Evolutionary conservation across 23 tunicate species (phyloP), one percentile per base, ranked within the genome.

Genomic region (Phallusia fumigata): DNA sequence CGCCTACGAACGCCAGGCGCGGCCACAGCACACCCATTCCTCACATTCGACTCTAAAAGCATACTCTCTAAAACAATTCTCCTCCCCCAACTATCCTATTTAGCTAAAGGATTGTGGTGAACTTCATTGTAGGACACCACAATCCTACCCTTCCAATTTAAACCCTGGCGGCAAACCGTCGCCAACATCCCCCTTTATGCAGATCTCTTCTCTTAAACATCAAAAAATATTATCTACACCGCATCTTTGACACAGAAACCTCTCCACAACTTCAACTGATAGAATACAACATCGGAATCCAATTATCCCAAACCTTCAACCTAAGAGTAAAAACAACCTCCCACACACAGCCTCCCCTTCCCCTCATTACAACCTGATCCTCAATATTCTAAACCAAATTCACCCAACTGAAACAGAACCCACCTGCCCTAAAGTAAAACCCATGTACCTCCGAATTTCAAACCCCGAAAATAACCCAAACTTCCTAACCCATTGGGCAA

Each of bases 121-220:
- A 5, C 69, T 58, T 58, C 28, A 24, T 58, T 58, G 28, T 24
- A 58, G 69, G 69, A 22, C 69, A 58, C 69, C 69, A 58, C 28
- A 58, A 58, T 24, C 69, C 69, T 16, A 58, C 69, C 69, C 69
- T 58, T 24, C 69, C 69, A 11, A 24, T 58, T 58, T 3, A 13
- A 58, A 58, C 69, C 69, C 69, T 58, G 69, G 69, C 69, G 69
- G 69, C 69, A 16, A 3, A 22, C 28, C 28, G 69, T 13, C 69
- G 69, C 69, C 69, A 58, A 58, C 69, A 58, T 58, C 26, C 69
- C 69, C 26, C 11, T 51, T 18, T 58, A 58, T 13, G 69, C 69
- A 3, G 69, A 58, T 24, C 69, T 58, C 28, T 21, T 58, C 69
- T 58, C 69, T 58, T 13, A 21, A 1, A 11, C 28, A 58, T 58